Conservation (phyloP, 2,113 vertebrate genomes). For the Cygnus atratus region DNA sequence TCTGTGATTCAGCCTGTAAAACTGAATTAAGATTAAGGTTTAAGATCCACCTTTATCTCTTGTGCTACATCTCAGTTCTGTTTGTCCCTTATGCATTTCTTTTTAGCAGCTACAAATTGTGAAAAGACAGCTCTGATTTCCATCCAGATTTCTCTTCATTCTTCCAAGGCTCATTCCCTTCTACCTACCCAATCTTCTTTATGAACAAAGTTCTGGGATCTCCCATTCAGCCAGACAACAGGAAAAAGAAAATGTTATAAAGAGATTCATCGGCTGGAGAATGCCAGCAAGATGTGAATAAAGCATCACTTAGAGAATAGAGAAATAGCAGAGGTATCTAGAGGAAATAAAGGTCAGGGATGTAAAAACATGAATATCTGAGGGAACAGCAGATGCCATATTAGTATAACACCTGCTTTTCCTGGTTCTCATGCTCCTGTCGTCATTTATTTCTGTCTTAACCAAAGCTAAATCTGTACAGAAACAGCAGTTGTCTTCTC, state of each 20-base stretch:
- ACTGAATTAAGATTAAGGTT: background rate
- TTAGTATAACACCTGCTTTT: background rate
- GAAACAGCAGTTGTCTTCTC: background rate
- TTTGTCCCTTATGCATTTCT: background rate
- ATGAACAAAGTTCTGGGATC: background rate
- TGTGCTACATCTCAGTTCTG: background rate
- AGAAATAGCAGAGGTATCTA: background rate
- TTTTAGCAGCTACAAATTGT: background rate
- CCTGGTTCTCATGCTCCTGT: background rate
- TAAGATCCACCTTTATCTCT: background rate
- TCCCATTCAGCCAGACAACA: background rate
- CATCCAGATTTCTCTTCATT: background rate
- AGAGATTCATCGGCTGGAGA: background rate
- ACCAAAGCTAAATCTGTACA: background rate
- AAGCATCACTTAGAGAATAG: background rate
- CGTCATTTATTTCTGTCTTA: background rate
- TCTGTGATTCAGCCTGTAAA: background rate
- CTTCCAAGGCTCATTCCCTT: background rate
- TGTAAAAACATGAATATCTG: background rate
- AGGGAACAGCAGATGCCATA: background rate
- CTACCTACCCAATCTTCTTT: background rate
- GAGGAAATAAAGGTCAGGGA: background rate
- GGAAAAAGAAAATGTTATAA: background rate
- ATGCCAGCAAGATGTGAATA: background rate
- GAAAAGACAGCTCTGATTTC: background rate